A percentile compares a stretch with the other conserved stretches of the same genome.
Conservation (phyloP, 2,888 invertebrate genomes). For the Busseola fusca region DNA sequence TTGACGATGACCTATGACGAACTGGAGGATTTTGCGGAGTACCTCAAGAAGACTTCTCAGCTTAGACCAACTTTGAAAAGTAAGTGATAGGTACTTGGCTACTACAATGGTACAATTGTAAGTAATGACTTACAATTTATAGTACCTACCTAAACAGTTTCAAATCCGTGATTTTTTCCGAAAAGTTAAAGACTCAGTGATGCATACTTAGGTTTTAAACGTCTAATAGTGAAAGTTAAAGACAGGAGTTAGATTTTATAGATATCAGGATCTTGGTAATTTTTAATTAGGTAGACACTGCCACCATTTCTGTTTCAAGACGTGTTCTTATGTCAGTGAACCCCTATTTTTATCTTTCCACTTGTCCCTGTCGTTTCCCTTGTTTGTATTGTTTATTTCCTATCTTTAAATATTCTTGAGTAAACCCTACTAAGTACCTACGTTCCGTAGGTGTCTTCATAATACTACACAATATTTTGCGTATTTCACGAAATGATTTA, state of each 20-base stretch:
- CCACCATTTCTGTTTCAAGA: background rate
- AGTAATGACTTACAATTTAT: background rate
- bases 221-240: background rate
- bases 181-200: background rate
- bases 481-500: background rate
- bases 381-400: background rate
- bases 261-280: background rate
- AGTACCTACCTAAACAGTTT: background rate
- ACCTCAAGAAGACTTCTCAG: slow-evolving; percentile 79
- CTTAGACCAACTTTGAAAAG: slow-evolving; percentile 84
- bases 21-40: slow-evolving; percentile 83
- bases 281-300: background rate
- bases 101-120: no score
- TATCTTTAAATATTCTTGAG: background rate
- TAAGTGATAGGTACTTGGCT: slow-evolving; percentile 68
- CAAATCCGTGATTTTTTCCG: background rate
- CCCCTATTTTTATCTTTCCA: background rate
- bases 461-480: background rate
- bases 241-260: background rate
- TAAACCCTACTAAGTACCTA: background rate
- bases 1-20: slow-evolving; percentile 78
- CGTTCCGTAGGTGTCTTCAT: background rate
- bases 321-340: background rate
- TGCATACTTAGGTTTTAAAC: background rate
- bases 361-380: background rate